Conservation (phyloP, 2,888 invertebrate species). For the Amblyjoppa proteus region DNA sequence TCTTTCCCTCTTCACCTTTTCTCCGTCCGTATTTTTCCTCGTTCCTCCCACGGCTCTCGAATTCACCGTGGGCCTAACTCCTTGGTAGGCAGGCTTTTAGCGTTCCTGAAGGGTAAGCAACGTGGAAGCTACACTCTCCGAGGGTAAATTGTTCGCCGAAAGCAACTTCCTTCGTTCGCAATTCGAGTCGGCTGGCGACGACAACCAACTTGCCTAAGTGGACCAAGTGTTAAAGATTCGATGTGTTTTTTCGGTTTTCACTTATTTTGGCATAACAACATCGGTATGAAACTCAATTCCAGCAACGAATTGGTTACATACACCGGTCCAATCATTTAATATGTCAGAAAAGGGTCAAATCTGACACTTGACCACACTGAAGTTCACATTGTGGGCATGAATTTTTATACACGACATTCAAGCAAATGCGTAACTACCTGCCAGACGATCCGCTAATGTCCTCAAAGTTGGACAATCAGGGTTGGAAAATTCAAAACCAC, state of each 20-base stretch:
- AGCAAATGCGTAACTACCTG: not conserved
- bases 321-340: not conserved
- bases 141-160: conserved; percentile 60
- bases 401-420: no score
- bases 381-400: not conserved
- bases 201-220: conserved; percentile 2
- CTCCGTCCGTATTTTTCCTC: conserved; percentile 21
- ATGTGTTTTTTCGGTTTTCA: not conserved
- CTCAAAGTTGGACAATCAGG: not conserved
- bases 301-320: no score
- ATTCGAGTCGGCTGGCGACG: conserved; percentile 52
- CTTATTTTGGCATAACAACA: not conserved
- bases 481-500: not conserved
- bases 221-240: not conserved
- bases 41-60: conserved; percentile 43
- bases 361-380: not conserved
- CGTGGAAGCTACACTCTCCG: conserved; percentile 48
- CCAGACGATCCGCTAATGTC: not conserved
- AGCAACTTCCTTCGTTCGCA: conserved; percentile 53
- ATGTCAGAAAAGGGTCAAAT: not conserved
- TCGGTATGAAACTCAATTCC: not conserved
- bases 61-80: conserved; percentile 56
- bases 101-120: conserved; percentile 54
- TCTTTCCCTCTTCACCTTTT: conserved; percentile 37
- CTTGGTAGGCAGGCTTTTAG: conserved; percentile 63